Evolutionary conservation across 1,140 invertebrate genomes (phyloP).

Genomic region (Ruditapes philippinarum): DNA sequence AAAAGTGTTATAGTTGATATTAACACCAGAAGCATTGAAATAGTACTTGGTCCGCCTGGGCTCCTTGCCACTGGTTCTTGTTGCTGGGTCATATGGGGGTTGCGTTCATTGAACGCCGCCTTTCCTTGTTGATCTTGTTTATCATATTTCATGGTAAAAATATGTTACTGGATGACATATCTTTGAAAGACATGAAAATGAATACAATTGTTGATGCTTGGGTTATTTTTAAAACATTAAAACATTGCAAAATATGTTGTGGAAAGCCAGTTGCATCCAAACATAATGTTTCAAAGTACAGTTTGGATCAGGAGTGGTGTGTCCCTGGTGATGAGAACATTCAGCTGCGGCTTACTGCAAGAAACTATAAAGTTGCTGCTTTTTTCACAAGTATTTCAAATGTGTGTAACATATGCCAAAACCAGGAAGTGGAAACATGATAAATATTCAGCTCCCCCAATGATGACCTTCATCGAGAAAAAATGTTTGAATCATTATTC

Average conservation of each 20-base stretch:
- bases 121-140: no score
- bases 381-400: background rate
- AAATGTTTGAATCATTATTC: background rate
- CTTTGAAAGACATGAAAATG: background rate
- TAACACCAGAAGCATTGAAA: background rate
- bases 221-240: slow-evolving; percentile 18
- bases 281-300: background rate
- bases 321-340: slow-evolving; percentile 28
- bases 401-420: background rate
- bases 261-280: slow-evolving; percentile 11
- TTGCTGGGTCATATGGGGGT: no score
- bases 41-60: no score
- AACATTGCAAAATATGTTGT: slow-evolving; percentile 18
- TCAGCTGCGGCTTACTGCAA: background rate
- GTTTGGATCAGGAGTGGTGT: background rate
- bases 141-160: background rate
- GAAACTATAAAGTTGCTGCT: slow-evolving; percentile 14
- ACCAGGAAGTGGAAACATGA: background rate
- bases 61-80: no score
- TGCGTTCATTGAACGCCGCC: no score
- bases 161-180: slow-evolving; percentile 21
- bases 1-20: slow-evolving; percentile 6
- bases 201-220: background rate
- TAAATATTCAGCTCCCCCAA: background rate
- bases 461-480: background rate